These are phyloP conservation scores for Lepidocyrtinus sp. DNA, from an alignment of 2,888 invertebrate species.

Conservation along the genomic window DNA sequence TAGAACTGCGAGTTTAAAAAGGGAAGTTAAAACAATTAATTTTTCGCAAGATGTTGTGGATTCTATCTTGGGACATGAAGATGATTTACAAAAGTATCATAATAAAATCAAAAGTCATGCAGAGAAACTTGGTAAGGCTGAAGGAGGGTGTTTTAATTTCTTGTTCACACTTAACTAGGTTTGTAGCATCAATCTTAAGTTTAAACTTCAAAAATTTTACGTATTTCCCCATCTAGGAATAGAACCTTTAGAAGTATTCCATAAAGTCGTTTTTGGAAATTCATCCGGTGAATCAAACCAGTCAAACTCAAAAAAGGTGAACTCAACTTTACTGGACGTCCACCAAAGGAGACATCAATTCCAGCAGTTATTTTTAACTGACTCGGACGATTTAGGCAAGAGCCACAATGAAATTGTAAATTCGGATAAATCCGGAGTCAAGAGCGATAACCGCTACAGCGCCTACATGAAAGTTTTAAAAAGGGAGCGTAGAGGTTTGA, in stretches of 20 bases:
- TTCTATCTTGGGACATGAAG: constrained; percentile 26
- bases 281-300: background rate
- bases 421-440: background rate
- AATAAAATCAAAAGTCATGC: constrained; percentile 15
- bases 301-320: background rate
- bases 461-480: constrained; percentile 35
- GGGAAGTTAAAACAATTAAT: constrained; percentile 3
- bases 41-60: constrained; percentile 30
- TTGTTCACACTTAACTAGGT: too few relatives aligned
- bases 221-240: constrained; percentile 13
- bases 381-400: background rate
- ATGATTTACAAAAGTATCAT: constrained; percentile 30
- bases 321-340: background rate
- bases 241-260: constrained; percentile 22
- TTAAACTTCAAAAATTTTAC: background rate
- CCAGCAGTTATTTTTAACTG: constrained; percentile 18
- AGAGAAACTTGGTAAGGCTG: constrained; percentile 20
- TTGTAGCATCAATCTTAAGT: too few relatives aligned
- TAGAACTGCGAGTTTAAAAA: background rate
- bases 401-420: background rate
- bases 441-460: background rate
- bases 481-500: constrained; percentile 41
- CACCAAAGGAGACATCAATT: constrained; percentile 20
- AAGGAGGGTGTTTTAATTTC: too few relatives aligned
- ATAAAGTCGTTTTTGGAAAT: constrained; percentile 8